phyloP scores from a whole-genome alignment of 1,140 invertebrate genomes.

The Dryas iulia region DNA sequence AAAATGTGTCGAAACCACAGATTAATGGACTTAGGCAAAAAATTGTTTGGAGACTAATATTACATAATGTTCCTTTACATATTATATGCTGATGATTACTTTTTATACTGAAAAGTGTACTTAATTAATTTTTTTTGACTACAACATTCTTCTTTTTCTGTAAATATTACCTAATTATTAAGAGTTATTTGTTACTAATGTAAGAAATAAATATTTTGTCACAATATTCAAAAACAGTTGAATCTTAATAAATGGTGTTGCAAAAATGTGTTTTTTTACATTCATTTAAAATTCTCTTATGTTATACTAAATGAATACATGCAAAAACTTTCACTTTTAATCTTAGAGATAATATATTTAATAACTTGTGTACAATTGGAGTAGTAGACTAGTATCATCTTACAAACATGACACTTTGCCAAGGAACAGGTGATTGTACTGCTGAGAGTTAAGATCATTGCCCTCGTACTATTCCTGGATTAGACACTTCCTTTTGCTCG shows the following conservation, averaged over 20 bases:
- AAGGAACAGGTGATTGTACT: conserved; percentile 42
- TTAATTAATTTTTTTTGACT: conserved; percentile 35
- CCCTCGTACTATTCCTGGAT: conserved; percentile 42
- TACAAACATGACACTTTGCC: conserved; percentile 37
- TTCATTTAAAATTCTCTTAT: no score
- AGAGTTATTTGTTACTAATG: conserved; percentile 21
- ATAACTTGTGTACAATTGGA: not conserved
- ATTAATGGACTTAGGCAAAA: conserved; percentile 93
- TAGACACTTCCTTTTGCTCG: conserved; percentile 33
- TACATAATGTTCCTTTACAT: conserved; percentile 24
- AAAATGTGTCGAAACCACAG: conserved; percentile 91
- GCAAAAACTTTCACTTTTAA: not conserved
- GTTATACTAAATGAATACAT: no score
- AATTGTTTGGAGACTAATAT: conserved; percentile 89
- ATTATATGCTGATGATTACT: conserved; percentile 22
- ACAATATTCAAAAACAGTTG: conserved; percentile 18
- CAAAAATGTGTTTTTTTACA: conserved; percentile 10
- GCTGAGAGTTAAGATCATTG: conserved; percentile 30
- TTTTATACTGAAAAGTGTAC: conserved; percentile 35
- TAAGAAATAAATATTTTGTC: conserved; percentile 20
- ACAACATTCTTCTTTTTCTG: conserved; percentile 33
- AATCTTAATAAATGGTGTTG: conserved; percentile 25
- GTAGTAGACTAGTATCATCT: conserved; percentile 21
- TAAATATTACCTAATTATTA: conserved; percentile 33
- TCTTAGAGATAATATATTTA: not conserved